Base-by-base conservation (phyloP, 1,140 invertebrate genomes). In the Dendroctonus valens region DNA sequence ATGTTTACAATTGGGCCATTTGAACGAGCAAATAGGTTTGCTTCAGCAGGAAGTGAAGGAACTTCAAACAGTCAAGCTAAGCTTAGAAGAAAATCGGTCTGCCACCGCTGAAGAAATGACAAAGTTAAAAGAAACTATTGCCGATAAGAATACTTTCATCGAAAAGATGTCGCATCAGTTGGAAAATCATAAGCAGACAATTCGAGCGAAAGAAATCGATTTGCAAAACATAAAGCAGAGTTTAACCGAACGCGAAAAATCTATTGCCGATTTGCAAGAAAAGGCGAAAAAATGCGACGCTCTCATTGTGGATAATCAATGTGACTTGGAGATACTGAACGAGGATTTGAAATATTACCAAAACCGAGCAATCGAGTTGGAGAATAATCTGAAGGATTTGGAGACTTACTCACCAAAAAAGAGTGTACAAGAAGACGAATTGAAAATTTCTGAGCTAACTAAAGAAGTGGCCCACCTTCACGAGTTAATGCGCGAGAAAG, bases 401-500 rank as follows among this genome's bases (percentile, higher is more conserved):
- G 57, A 68, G 12, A 67, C 53, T n/a, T 64, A 53, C 79, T 14
- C 68, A 81, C 74, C 78, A 79, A 62, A 61, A 7, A 68, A 68
- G 15, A 79, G 72, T 70, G 72, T 72, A 64, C 69, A 40, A 73
- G 79, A 61, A 70, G 80, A 72, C 72, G 74, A 53, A 51, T 74
- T 38, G 52, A 78, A 75, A 76, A 75, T 71, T 66, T 79, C 74
- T 11, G 77, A 78, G 55, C 77, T 81, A 39, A 78, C 81, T 39
- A 82, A 85, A 64, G 82, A 87, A 72, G 82, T 87, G 41, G 75
- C 80, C 54, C 79, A 84, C 72, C 71, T 86, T 48, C 82, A 85
- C 54, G 84, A 85, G 63, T 82, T 85, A 54, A 69, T 86, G 0
- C 82, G 83, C 5, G 83, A 86, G 62, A 84, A 82, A 60, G 84